Evolutionary conservation across 2,113 vertebrate species (phyloP).

Genomic region (Rostratula benghalensis): DNA sequence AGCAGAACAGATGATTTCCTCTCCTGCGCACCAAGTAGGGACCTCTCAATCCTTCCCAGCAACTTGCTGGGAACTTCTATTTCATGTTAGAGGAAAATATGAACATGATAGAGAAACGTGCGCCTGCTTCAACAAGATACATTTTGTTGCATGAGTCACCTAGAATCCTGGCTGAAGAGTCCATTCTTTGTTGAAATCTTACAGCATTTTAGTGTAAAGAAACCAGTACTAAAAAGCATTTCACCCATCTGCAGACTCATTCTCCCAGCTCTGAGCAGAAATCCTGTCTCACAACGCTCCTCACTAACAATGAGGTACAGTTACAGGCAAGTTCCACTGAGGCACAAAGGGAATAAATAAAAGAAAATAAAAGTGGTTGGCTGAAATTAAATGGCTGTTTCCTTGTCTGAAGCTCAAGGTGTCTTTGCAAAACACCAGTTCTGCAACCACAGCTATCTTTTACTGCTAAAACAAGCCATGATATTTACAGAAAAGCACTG

Average conservation of each 20-base stretch:
- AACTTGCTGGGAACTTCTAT: neutral
- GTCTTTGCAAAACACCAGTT: neutral
- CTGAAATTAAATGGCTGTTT: neutral
- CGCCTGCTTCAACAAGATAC: neutral
- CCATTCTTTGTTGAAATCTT: neutral
- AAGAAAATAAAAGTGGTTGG: neutral
- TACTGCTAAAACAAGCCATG: neutral
- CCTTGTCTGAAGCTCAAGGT: neutral
- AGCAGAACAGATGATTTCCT: neutral
- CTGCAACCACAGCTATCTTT: neutral
- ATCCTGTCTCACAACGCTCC: neutral
- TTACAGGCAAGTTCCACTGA: neutral
- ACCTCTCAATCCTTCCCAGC: neutral
- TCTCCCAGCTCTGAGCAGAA: neutral
- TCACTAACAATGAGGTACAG: neutral
- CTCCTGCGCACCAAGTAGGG: neutral
- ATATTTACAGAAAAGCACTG: conserved; percentile 18
- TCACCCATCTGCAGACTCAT: neutral
- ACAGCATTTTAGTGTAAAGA: neutral
- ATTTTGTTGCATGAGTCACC: neutral
- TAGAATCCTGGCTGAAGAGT: neutral
- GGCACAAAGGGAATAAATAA: neutral
- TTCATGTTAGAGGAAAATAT: neutral
- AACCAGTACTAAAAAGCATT: neutral
- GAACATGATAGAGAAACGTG: neutral